These are phyloP conservation scores for Corythoichthys haematopterus DNA, from an alignment of 2,113 vertebrate genomes.

Conservation along the genomic window DNA sequence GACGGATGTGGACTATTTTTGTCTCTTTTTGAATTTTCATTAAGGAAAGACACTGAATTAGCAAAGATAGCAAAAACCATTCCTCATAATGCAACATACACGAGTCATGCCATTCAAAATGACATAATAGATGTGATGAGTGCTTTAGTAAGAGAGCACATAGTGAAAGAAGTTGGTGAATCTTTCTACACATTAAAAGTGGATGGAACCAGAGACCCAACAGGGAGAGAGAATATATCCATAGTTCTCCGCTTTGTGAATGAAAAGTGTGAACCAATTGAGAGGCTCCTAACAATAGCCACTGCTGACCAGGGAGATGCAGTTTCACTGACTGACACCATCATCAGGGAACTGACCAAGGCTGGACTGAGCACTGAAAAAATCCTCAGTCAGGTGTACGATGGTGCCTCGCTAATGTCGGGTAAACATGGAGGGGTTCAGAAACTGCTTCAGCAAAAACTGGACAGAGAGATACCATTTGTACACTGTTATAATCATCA, in stretches of 20 bases:
- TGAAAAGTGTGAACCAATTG: too few species aligned
- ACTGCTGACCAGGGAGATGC: too few species aligned
- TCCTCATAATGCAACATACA: constrained; percentile 2
- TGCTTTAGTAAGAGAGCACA: constrained; percentile 4
- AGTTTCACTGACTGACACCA: too few species aligned
- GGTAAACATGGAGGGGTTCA: too few species aligned
- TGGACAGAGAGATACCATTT: too few species aligned
- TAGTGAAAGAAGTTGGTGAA: constrained; percentile 8
- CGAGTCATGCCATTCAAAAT: constrained; percentile 3
- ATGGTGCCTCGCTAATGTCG: too few species aligned
- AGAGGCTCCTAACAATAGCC: too few species aligned
- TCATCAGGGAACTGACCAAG: too few species aligned
- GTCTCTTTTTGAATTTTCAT: constrained; percentile 3
- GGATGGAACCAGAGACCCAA: constrained; percentile 6
- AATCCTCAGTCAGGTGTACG: too few species aligned
- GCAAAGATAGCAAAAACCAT: constrained; percentile 1
- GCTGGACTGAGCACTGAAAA: too few species aligned
- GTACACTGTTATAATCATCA: too few species aligned
- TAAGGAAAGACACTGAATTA: constrained; percentile 6
- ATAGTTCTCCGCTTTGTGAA: not conserved
- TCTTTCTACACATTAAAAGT: constrained; percentile 2
- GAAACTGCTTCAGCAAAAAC: too few species aligned
- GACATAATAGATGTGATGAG: constrained; percentile 3
- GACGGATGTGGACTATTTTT: constrained; percentile 11
- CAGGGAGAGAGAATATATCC: constrained; percentile 1